Evolutionary conservation across 1,140 invertebrate species (phyloP), one percentile per base, ranked within the genome.

Genomic region (Trachelipus rathkii): DNA sequence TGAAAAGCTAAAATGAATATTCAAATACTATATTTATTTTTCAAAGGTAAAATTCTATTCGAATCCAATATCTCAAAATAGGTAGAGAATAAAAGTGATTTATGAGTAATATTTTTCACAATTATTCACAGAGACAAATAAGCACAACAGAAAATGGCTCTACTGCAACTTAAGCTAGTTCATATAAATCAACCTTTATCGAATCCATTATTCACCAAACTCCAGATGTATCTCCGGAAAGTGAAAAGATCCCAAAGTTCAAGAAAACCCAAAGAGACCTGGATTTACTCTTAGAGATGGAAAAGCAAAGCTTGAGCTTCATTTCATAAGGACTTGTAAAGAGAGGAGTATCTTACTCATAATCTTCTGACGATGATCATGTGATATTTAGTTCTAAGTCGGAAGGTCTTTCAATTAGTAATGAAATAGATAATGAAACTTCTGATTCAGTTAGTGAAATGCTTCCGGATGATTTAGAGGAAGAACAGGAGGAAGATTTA

Each of bases 401-500:
- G 72, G 82, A 73, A 23, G 21, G 77, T n/a, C n/a, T 76, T 21
- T 70, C 75, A 19, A 44, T 66, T 50, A 73, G 80, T 67, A 70
- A 73, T 50, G 73, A 77, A 11, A 24, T 53, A 71, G 71, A 81
- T n/a, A 74, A 78, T 15, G 83, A 84, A 7, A 84, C 73, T 71
- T 85, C 85, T 6, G 85, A 86, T n/a, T 60, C 50, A 2, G 33
- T 68, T 50, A 68, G 80, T 24, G 76, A 78, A 13, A 82, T 84
- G 7, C 84, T 75, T 71, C 85, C 85, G 5, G 85, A 86, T 19
- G 83, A 85, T 33, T 84, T 85, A 66, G 84, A 82, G 6, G 85
- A 84, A 24, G 84, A 83, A 5, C 79, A 82, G 23, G 85, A 84
- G 76, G 81, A 86, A 43, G 80, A 83, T 7, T 75, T 74, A n/a